phyloP scores from a whole-genome alignment of 2,888 invertebrate genomes.

The Saturnia japonica region DNA sequence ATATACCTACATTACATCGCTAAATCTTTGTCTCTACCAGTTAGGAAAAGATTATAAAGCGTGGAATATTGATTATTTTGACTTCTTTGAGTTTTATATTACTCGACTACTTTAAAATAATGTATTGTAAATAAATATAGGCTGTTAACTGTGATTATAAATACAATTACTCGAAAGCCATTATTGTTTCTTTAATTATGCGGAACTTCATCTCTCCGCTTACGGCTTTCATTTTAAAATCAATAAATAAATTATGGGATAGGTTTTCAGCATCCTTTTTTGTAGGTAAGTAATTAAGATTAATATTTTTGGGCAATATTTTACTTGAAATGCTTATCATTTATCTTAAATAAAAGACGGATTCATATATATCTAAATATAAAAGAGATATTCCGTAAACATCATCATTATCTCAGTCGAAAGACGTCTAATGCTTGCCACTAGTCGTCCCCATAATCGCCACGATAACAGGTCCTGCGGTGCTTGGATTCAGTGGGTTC shows the following conservation, averaged over 20 bases:
- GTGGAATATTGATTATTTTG: not conserved
- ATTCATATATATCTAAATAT: not conserved
- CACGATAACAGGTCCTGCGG: too few relatives aligned
- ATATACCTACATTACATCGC: not conserved
- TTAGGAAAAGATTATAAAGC: slow-evolving; percentile 18
- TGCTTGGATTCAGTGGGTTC: too few relatives aligned
- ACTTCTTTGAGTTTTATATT: not conserved
- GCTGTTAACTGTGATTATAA: slow-evolving; percentile 5
- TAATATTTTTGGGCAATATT: not conserved
- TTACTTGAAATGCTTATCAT: not conserved
- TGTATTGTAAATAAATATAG: not conserved
- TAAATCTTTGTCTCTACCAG: slow-evolving; percentile 8
- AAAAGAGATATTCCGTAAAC: too few relatives aligned
- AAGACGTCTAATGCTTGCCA: too few relatives aligned
- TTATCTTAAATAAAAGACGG: not conserved
- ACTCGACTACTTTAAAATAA: not conserved
- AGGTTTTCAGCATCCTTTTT: not conserved
- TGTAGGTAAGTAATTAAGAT: not conserved
- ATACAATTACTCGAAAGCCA: not conserved
- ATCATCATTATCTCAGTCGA: too few relatives aligned
- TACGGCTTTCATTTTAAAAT: not conserved
- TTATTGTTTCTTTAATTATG: slow-evolving; percentile 10
- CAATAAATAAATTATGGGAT: not conserved
- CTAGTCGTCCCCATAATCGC: too few relatives aligned
- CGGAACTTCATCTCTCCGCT: not conserved